Evolutionary conservation across 1,140 invertebrate species (phyloP), one percentile per base, ranked within the genome.

Genomic region (Panagrolaimus sp.): DNA sequence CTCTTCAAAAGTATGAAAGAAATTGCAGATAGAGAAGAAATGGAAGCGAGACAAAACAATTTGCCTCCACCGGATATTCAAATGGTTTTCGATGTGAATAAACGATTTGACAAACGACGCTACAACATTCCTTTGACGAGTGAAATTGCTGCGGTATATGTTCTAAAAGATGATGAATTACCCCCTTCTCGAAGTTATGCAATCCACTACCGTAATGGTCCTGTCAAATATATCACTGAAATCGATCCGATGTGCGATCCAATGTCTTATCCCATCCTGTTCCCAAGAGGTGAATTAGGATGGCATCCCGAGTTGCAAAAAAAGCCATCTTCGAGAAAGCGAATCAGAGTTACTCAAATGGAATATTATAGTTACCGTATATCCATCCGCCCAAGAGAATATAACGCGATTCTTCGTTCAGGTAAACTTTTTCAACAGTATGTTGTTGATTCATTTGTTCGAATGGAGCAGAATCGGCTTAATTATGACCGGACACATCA

Each of bases 391-490:
- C 14, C 15, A 38, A 21, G n/a, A n/a, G 44, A 38, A 3, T 5
- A 24, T 8, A 67, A 7, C 38, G 45, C 26, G 15, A 17, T 67
- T 32, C 26, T 67, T 43, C 43, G 46, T 15, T 65, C 73, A 38
- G 73, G 77, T 43, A 78, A 79, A 69, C 65, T 81, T 44, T 67
- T 67, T 17, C 77, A 84, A 76, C 84, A 86, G 70, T 85, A 79
- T 79, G 66, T 84, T 15, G 84, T 86, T 1, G 84, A 87, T 76
- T 84, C 86, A 78, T 86, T 84, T 77, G 83, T 81, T 5, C 87
- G 87, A 83, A 83, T 87, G 62, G 85, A 86, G 82, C 84, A 71
- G 46, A 83, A 85, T 76, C 72, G 84, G 62, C 73, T 85, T 10
- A 68, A 73, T 43, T 86, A 74, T 70, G 83, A 86, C 26, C 47